These are phyloP conservation scores for Polietes domitor DNA, from an alignment of 2,888 invertebrate species.

Conservation along the genomic window DNA sequence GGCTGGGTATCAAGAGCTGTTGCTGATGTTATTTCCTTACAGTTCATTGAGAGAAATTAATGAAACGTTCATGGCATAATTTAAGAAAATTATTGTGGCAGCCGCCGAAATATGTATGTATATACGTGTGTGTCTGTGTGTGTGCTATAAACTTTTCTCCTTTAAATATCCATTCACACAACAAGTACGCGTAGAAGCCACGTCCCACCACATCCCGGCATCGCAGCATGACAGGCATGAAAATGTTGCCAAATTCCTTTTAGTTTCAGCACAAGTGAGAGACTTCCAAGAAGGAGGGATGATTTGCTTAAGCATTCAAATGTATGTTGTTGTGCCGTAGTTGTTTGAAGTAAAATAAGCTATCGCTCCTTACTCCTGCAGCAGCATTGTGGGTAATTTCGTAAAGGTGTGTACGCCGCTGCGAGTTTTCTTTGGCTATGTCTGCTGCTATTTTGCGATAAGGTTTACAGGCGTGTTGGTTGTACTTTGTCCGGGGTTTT, in stretches of 20 bases:
- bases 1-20: constrained; percentile 11
- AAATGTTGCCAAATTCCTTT: constrained; percentile 3
- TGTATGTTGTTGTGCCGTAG: no score
- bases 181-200: background rate
- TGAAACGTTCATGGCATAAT: constrained; percentile 70
- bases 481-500: background rate
- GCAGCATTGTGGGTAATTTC: background rate
- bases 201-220: background rate
- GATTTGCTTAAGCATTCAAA: background rate
- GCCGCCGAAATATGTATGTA: constrained; percentile 8
- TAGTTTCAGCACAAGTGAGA: background rate
- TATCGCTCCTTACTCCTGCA: background rate
- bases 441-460: constrained; percentile 47
- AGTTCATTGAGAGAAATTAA: constrained; percentile 70
- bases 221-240: background rate
- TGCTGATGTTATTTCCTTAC: constrained; percentile 62
- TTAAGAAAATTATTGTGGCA: constrained; percentile 67
- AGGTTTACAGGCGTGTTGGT: constrained; percentile 53
- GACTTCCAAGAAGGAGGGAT: background rate
- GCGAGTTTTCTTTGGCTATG: constrained; percentile 5
- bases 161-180: constrained; percentile 21
- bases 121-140: background rate
- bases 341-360: background rate
- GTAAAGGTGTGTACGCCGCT: background rate
- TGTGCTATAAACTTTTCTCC: background rate